Evolutionary conservation across 1,140 invertebrate genomes (phyloP), one percentile per base, ranked within the genome.

Genomic region (Vanessa tameamea): DNA sequence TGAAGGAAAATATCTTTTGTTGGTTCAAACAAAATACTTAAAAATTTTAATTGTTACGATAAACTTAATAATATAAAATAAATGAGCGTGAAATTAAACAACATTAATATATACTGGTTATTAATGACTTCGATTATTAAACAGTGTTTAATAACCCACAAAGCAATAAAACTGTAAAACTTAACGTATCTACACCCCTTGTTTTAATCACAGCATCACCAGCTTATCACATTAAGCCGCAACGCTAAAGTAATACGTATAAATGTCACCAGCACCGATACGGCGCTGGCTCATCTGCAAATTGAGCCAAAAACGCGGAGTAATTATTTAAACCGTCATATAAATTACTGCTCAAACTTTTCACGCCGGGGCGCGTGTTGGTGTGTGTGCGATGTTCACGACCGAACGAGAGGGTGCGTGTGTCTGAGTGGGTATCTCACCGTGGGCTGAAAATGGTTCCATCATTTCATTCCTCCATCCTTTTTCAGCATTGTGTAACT

Each of bases 271-370:
- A 80, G 72, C 82, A 82, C 84, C 82, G 83, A 87, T 85, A 87
- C 81, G 79, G 78, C 77, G 79, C 79, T 68, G 72, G 75, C 87
- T 88, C 89, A 90, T 91, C 88, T 91, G 88, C 90, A 90, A 92
- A 92, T 92, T 90, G 88, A 91, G 88, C 87, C 87, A 90, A 90
- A 91, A 92, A 91, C 90, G 87, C 82, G 83, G 75, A 89, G 89
- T 92, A 92, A 92, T 92, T 91, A 92, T 92, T 92, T 92, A 92
- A 91, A 92, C 88, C 89, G 89, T 92, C 91, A 91, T 92, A 92
- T 91, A 92, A 92, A 92, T 92, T 92, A 92, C 89, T 84, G 88
- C 85, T 89, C 83, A 88, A 92, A 92, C 90, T 91, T 91, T 92
- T 92, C 89, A 91, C 85, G 86, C 82, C 82, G 76, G 64, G 61